Base-by-base conservation (phyloP, 2,113 vertebrate genomes). In the Halichoerus grypus region DNA sequence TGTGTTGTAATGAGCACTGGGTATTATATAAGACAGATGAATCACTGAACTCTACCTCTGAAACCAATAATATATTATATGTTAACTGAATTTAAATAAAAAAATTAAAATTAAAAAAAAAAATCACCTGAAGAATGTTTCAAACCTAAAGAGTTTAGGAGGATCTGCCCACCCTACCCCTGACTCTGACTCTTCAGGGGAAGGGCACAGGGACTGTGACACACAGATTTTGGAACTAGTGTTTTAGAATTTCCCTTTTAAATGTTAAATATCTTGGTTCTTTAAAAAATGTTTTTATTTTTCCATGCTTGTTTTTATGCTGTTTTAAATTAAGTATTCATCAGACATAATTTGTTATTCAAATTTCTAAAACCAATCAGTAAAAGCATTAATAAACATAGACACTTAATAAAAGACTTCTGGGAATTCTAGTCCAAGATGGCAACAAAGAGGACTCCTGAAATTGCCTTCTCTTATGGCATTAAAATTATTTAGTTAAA, bases 241-340 rank as follows among this genome's bases (percentile, higher is more conserved):
- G 5, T 51, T 77, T 79, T 85, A 51, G 26, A 81, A 69, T 90
- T 59, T 74, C 18, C 11, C 83, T 95, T 94, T 91, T 24, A 93
- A 74, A 88, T 71, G 14, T 87, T 61, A 81, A 90, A 61, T 88
- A 65, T 61, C 51, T 61, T 61, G 22, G 4, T 19, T 88, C 39
- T 85, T 81, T 94, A 55, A 81, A 86, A 59, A 94, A 26, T n/a
- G 24, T 42, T 84, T 95, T 92, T 77, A 77, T 59, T 71, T 90
- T 63, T 83, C 11, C 28, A 67, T 65, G 7, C 71, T 90, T 94
- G 5, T 69, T 90, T 92, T 81, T 74, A 6, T 79, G 36, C 51
- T 81, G 18, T 72, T 97, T 86, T 59, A 94, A 93, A 91, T 72
- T 69, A 86, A 93, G 26, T 91, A 81, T 69, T 59, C 31, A 96